phyloP scores from a whole-genome alignment of 2,113 vertebrate species.

The Sturnus vulgaris region DNA sequence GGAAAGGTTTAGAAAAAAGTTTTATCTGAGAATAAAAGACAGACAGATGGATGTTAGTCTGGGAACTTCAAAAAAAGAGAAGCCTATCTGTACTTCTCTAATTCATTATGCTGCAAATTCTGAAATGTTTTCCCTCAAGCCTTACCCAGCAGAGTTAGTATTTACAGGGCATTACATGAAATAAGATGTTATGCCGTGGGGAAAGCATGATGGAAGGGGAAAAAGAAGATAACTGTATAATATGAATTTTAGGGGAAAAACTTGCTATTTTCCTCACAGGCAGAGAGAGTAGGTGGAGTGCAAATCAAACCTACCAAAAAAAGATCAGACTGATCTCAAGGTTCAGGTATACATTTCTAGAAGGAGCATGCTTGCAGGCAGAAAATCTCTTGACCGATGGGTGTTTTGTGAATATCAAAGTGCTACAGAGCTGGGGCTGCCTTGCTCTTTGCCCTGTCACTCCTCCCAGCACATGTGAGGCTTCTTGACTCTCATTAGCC shows the following conservation, averaged over 20 bases:
- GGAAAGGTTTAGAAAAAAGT: conserved; percentile 17
- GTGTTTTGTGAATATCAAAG: neutral
- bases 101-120: neutral
- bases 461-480: neutral
- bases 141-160: neutral
- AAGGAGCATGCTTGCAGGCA: neutral
- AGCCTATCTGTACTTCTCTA: neutral
- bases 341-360: neutral
- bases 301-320: neutral
- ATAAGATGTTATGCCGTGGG: neutral
- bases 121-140: neutral
- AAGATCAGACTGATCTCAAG: neutral
- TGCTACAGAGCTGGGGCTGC: neutral
- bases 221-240: neutral
- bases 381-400: neutral
- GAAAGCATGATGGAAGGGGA: neutral
- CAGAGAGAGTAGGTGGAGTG: neutral
- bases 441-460: neutral
- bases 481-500: neutral
- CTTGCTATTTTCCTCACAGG: neutral
- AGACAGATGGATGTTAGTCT: neutral
- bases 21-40: conserved; percentile 23
- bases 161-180: conserved; percentile 15
- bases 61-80: conserved; percentile 15
- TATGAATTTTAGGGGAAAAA: neutral